Conservation (phyloP, 1,140 invertebrate genomes). For the Neodiprion fabricii region DNA sequence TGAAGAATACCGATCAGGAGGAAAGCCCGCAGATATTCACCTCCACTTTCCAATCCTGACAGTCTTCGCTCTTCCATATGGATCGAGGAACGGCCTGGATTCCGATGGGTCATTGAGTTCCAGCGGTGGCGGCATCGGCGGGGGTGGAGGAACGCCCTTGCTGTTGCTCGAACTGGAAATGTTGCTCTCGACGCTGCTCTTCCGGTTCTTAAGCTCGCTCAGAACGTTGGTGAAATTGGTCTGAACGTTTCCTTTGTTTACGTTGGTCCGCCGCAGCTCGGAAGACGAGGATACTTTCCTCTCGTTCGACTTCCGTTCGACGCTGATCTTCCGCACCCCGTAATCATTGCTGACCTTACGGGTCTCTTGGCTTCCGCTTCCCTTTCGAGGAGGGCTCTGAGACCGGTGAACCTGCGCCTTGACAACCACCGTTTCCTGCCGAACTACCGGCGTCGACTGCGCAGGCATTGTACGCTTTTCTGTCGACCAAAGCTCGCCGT, state of each 20-base stretch:
- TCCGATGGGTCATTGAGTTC: constrained; percentile 80
- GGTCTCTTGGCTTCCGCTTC: constrained; percentile 32
- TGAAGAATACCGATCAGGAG: too few species aligned
- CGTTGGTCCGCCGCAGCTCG: constrained; percentile 45
- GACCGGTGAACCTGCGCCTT: constrained; percentile 63
- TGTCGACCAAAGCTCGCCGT: constrained; percentile 48
- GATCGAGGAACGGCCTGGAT: constrained; percentile 83
- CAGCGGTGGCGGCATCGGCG: constrained; percentile 83
- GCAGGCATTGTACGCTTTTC: constrained; percentile 39
- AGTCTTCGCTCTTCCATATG: constrained; percentile 91
- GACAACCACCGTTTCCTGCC: constrained; percentile 56
- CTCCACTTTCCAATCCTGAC: constrained; percentile 94
- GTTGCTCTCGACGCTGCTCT: constrained; percentile 69
- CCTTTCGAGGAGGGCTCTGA: constrained; percentile 55
- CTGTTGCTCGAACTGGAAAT: constrained; percentile 55
- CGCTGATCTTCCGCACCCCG: constrained; percentile 47
- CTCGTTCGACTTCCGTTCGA: constrained; percentile 44
- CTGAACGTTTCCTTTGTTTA: constrained; percentile 55
- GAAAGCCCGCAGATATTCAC: neutral
- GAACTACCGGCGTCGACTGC: constrained; percentile 40
- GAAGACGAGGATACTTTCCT: constrained; percentile 35
- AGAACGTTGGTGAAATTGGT: constrained; percentile 66
- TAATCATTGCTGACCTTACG: constrained; percentile 52
- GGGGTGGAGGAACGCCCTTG: constrained; percentile 75
- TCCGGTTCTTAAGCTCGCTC: constrained; percentile 65